Conservation (phyloP, 2,888 invertebrate genomes). For the Microchrysa polita region DNA sequence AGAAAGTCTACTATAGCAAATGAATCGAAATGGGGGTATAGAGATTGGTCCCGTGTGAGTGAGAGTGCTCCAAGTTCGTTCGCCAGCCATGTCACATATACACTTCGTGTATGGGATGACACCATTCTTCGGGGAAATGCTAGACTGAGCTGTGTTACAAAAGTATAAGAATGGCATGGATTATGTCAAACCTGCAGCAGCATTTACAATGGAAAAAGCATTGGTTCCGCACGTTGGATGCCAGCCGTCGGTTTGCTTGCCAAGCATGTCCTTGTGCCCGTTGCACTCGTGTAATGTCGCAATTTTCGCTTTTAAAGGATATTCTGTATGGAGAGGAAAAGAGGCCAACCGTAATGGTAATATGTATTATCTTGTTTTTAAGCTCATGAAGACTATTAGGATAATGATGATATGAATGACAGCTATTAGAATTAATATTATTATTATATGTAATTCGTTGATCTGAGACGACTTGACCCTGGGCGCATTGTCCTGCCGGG, state of each 20-base stretch:
- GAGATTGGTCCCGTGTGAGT: neutral
- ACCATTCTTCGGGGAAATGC: constrained; percentile 12
- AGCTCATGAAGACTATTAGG: neutral
- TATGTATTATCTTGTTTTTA: neutral
- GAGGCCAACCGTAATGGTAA: neutral
- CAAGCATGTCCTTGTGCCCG: neutral
- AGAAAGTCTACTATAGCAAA: no score
- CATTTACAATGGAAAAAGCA: neutral
- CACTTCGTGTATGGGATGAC: neutral
- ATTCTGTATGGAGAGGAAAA: neutral
- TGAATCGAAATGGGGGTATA: neutral
- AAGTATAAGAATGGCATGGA: neutral
- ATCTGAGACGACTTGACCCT: no score
- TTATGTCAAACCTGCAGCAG: constrained; percentile 3
- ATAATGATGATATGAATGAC: neutral
- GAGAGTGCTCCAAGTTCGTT: neutral
- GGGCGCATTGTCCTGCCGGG: no score
- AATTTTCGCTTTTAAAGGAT: neutral
- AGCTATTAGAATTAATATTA: neutral
- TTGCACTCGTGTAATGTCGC: constrained; percentile 3
- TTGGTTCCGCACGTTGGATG: neutral
- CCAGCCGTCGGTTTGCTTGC: neutral
- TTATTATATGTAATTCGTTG: no score
- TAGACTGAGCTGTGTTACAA: constrained; percentile 6
- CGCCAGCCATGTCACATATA: neutral